Evolutionary conservation across 2,888 invertebrate species (phyloP).

Genomic region (Melangyna quadrimaculata): DNA sequence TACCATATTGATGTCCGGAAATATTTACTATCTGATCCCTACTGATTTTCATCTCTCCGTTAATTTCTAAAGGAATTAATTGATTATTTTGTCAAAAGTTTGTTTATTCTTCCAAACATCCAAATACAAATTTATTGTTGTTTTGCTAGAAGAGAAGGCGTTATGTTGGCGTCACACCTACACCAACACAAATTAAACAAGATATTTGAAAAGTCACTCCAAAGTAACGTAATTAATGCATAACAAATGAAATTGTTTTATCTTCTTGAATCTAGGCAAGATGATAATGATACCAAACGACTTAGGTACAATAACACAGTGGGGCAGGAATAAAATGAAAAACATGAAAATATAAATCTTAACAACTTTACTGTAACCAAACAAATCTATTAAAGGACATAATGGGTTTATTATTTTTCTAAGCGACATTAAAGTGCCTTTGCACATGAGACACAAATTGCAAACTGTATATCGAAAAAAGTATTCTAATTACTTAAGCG

Average conservation of each 20-base stretch:
- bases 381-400: too few relatives aligned
- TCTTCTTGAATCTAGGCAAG: background rate
- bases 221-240: slow-evolving; percentile 6
- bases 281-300: background rate
- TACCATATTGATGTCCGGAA: background rate
- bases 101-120: background rate
- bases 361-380: too few relatives aligned
- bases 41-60: background rate
- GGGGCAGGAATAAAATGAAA: too few relatives aligned
- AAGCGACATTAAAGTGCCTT: too few relatives aligned
- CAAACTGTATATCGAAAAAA: too few relatives aligned
- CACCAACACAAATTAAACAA: background rate
- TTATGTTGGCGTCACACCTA: background rate
- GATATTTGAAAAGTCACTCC: background rate
- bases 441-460: too few relatives aligned
- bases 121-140: background rate
- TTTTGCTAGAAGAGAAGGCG: background rate
- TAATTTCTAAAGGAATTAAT: background rate
- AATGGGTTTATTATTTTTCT: too few relatives aligned
- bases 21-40: slow-evolving; percentile 14
- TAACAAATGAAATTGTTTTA: slow-evolving; percentile 15
- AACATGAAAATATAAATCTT: too few relatives aligned
- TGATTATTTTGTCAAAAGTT: slow-evolving; percentile 2
- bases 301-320: background rate
- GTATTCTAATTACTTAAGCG: too few relatives aligned